These are phyloP conservation scores for Morpho achilles DNA, from an alignment of 2,888 invertebrate genomes.

Conservation along the genomic window DNA sequence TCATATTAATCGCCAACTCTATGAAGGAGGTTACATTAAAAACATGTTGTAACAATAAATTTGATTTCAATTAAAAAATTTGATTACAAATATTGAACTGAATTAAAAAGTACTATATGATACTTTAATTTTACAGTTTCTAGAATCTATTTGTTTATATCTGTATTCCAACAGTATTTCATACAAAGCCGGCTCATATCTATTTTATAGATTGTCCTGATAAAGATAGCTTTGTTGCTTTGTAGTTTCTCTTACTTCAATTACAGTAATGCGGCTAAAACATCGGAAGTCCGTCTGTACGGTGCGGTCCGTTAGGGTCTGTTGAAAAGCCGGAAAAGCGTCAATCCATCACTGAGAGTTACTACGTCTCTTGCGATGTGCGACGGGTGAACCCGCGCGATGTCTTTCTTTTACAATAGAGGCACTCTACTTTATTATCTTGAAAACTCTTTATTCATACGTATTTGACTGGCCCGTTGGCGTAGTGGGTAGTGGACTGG, in stretches of 20 bases:
- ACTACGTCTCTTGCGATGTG: conserved; percentile 12
- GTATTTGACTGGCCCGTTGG: too few species aligned
- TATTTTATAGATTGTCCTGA: conserved; percentile 1
- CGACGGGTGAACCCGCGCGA: conserved; percentile 28
- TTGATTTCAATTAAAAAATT: too few species aligned
- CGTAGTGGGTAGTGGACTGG: too few species aligned
- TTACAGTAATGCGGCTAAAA: conserved; percentile 16
- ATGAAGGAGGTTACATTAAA: too few species aligned
- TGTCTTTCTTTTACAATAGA: conserved; percentile 15
- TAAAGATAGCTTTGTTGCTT: conserved; percentile 3
- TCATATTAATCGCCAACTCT: too few species aligned
- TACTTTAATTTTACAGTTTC: too few species aligned
- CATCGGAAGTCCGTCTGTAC: conserved; percentile 13
- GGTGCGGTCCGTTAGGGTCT: conserved; percentile 15
- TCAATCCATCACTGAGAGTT: conserved; percentile 23
- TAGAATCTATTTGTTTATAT: too few species aligned
- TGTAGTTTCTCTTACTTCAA: conserved; percentile 10
- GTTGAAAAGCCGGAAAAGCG: conserved; percentile 25
- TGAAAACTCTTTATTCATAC: background rate
- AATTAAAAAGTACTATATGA: too few species aligned
- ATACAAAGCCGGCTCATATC: too few species aligned
- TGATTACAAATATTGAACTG: too few species aligned
- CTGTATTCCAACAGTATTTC: too few species aligned
- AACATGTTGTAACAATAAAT: too few species aligned
- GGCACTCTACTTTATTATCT: conserved; percentile 8